phyloP scores from a whole-genome alignment of 2,797 vertebrate species.

The Hypotaenidia okinawae region DNA sequence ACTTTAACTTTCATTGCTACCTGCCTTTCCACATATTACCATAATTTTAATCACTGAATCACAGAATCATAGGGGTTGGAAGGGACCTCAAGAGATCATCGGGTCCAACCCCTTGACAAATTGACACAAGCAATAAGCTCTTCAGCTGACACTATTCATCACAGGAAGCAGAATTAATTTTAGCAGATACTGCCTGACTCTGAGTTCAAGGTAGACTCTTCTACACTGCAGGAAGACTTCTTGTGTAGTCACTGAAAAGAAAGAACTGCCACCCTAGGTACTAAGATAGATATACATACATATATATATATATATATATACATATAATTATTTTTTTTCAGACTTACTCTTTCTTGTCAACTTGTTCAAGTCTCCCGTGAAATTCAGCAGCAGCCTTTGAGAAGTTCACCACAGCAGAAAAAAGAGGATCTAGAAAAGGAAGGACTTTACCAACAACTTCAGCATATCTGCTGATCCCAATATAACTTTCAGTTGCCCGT shows the following conservation, averaged over 20 bases:
- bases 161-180: background rate
- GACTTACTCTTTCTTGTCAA: conserved; percentile 86
- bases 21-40: background rate
- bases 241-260: background rate
- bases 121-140: background rate
- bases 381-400: conserved; percentile 84
- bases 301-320: too few relatives aligned
- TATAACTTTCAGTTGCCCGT: background rate
- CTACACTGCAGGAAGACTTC: background rate
- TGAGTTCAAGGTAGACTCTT: background rate
- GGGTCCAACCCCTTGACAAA: background rate
- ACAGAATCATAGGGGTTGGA: too few relatives aligned
- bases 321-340: background rate
- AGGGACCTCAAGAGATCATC: too few relatives aligned
- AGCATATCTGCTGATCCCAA: background rate
- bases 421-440: conserved; percentile 82
- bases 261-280: background rate
- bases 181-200: background rate
- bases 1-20: background rate
- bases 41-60: background rate
- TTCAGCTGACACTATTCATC: background rate
- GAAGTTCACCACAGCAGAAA: conserved; percentile 90
- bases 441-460: background rate
- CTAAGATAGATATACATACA: background rate
- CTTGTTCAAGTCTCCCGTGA: conserved; percentile 80